Conservation (phyloP, 2,888 invertebrate species). For the Acanthosepion pharaonis region DNA sequence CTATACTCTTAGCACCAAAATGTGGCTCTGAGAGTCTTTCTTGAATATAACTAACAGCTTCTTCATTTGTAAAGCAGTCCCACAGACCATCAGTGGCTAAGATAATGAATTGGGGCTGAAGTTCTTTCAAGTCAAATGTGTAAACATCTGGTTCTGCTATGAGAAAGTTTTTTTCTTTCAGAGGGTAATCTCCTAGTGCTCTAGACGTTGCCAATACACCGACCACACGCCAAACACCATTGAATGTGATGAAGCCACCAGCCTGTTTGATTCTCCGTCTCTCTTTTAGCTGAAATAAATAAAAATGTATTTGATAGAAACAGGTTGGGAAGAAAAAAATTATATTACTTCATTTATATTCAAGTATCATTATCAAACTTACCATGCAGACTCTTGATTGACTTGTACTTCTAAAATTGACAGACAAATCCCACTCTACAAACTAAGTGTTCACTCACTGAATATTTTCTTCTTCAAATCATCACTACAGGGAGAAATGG, state of each 20-base stretch:
- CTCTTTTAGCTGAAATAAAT: slow-evolving; percentile 83
- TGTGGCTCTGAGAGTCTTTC: slow-evolving; percentile 89
- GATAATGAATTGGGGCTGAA: slow-evolving; percentile 89
- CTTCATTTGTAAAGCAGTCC: slow-evolving; percentile 96
- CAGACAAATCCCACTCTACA: too few relatives aligned
- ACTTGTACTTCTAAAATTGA: too few relatives aligned
- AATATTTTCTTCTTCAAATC: too few relatives aligned
- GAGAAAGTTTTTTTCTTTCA: slow-evolving; percentile 93
- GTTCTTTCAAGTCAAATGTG: slow-evolving; percentile 89
- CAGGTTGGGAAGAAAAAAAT: neutral
- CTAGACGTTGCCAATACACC: slow-evolving; percentile 95
- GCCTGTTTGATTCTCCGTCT: slow-evolving; percentile 93
- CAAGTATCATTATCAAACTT: too few relatives aligned
- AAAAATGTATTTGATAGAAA: neutral
- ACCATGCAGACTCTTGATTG: too few relatives aligned
- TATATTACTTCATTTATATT: too few relatives aligned
- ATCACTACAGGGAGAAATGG: too few relatives aligned
- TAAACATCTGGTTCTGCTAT: slow-evolving; percentile 96
- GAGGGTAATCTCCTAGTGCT: slow-evolving; percentile 92
- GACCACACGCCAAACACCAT: slow-evolving; percentile 96
- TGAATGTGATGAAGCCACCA: slow-evolving; percentile 94
- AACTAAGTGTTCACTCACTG: too few relatives aligned
- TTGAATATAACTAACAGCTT: slow-evolving; percentile 90
- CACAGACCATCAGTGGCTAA: slow-evolving; percentile 96
- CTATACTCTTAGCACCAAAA: slow-evolving; percentile 92